Percentiles rank a stretch among this genome's conserved stretches.
These are phyloP conservation scores for Neolamprologus longior DNA, from an alignment of 2,113 vertebrate genomes.

Conservation along the genomic window DNA sequence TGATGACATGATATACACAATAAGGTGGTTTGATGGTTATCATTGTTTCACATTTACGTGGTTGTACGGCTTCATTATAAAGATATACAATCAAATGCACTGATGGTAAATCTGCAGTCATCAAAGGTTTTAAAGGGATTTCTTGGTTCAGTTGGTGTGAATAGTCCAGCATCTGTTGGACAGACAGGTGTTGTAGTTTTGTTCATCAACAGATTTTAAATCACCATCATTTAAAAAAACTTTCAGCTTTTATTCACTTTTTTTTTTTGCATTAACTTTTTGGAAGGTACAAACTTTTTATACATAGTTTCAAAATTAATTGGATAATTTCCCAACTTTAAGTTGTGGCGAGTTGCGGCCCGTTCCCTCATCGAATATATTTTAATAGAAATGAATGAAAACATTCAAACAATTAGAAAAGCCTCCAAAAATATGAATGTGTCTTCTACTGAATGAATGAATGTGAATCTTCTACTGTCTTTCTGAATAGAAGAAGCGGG, in stretches of 20 bases:
- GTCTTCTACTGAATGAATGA: no score
- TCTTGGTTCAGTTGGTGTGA: background rate
- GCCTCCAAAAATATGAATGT: background rate
- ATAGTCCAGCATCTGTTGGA: background rate
- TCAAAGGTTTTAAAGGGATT: background rate
- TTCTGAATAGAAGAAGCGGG: background rate
- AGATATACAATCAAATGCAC: background rate
- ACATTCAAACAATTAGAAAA: background rate
- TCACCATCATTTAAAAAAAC: background rate
- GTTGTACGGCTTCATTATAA: background rate
- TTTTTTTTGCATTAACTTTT: background rate
- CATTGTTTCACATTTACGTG: background rate
- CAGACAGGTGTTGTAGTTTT: background rate
- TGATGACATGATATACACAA: background rate
- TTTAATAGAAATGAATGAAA: background rate
- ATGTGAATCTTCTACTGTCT: background rate
- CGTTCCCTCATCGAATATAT: background rate
- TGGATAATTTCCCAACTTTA: background rate
- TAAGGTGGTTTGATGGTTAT: background rate
- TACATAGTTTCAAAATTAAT: background rate
- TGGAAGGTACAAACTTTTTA: background rate
- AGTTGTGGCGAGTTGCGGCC: rapidly evolving
- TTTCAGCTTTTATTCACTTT: background rate
- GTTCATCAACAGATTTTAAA: background rate
- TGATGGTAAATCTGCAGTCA: background rate